Evolutionary conservation across 2,888 invertebrate species (phyloP).

Genomic region (Acanthopleura granulata): DNA sequence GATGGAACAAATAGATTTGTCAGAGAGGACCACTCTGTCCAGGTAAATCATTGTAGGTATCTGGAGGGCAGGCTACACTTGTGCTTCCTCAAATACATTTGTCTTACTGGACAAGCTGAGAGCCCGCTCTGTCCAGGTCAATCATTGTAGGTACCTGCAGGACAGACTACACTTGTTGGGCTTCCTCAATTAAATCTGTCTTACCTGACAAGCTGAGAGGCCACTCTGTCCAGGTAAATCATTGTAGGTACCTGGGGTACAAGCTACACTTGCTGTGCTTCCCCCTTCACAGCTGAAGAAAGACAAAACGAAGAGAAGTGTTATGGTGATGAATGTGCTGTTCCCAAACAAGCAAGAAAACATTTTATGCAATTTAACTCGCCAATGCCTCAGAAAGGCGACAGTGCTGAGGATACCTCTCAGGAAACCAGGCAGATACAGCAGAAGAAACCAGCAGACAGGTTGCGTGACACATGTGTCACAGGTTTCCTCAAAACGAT

Average conservation of each 20-base stretch:
- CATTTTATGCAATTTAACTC: too few relatives aligned
- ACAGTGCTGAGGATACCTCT: too few relatives aligned
- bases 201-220: conserved; percentile 40
- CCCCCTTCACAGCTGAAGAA: conserved; percentile 55
- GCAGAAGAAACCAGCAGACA: too few relatives aligned
- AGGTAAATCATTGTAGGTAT: conserved; percentile 46
- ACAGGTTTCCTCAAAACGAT: too few relatives aligned
- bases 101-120: conserved; percentile 44
- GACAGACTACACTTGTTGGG: conserved; percentile 43
- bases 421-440: too few relatives aligned
- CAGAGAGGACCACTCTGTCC: conserved; percentile 37
- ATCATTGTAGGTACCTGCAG: conserved; percentile 52
- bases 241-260: conserved; percentile 55
- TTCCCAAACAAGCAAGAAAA: neutral
- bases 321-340: too few relatives aligned
- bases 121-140: conserved; percentile 31
- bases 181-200: neutral
- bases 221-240: conserved; percentile 34
- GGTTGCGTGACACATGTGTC: too few relatives aligned
- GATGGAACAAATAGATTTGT: too few relatives aligned
- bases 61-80: conserved; percentile 51
- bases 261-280: conserved; percentile 41
- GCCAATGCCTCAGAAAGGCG: too few relatives aligned
- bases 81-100: too few relatives aligned
- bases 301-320: too few relatives aligned